Base-by-base conservation (phyloP, 2,797 vertebrate genomes). In the Siniperca undulata region DNA sequence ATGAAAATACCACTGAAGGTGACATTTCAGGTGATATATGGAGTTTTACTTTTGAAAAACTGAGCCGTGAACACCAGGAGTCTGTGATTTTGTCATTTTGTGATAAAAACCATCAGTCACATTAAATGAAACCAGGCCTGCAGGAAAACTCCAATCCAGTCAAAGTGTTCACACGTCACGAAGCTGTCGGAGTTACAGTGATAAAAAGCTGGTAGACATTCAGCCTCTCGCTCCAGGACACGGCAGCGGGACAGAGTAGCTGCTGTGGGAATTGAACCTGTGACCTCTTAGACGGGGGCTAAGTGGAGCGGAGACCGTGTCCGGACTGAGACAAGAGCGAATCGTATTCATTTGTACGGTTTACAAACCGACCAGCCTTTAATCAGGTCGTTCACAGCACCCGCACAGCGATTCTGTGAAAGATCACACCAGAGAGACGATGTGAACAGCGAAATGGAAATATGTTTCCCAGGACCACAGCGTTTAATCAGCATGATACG, bases 81-180 rank as follows among this genome's bases (percentile, higher is more conserved):
- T 64, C 9, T 80, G 70, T 20, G 30, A 30, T 30, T 30, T 30
- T 30, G n/a, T 60, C 50, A 0, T 46, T 81, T 81, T 44, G 11
- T 22, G 82, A 85, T 83, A 55, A 84, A 82, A 83, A 44, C 53
- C 72, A 81, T 80, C 80, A 65, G 84, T 86, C 86, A 86, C 19
- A 46, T 81, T 71, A 59, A 84, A 74, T 24, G 68, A 74, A 84
- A 70, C 16, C 78, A 36, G 70, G 64, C 77, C 88, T 80, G 82
- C 77, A 77, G 86, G 78, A 73, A 24, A 86, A 68, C 8, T 69
- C 3, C 46, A 1, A 50, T 56, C 78, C 78, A 2, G 61, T 53
- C 55, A 3, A 11, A 81, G 40, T 34, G 67, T 24, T 77, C 58
- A 53, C 72, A 46, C 70, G 68, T 48, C 42, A 38, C 38, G 3